Percentiles rank a stretch among this genome's conserved stretches.
Conservation (phyloP, 2,888 invertebrate species). For the Chloroclystis v-ata region DNA sequence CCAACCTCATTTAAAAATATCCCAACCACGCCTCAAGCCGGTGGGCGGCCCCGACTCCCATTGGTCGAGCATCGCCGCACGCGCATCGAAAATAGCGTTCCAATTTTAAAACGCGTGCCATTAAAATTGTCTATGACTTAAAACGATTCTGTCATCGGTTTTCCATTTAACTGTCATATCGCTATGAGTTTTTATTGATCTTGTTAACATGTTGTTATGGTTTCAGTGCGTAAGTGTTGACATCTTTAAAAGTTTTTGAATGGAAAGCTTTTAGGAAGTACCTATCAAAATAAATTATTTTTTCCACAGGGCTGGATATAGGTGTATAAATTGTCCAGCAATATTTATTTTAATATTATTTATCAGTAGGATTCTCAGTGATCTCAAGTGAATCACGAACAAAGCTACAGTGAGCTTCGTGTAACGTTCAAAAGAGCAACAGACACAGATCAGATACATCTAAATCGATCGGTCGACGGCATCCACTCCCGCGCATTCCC, state of each 20-base stretch:
- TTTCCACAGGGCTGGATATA: too few species aligned
- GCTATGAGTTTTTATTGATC: neutral
- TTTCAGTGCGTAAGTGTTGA: neutral
- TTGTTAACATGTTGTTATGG: conserved; percentile 2
- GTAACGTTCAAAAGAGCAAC: too few species aligned
- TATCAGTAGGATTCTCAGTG: too few species aligned
- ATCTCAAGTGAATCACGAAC: too few species aligned
- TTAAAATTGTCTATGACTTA: conserved; percentile 21
- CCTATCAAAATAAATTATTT: too few species aligned
- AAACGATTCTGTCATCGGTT: conserved; percentile 39
- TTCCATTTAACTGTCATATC: conserved; percentile 32
- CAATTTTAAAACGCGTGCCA: conserved; percentile 31
- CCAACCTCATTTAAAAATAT: conserved; percentile 3
- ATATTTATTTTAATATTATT: too few species aligned
- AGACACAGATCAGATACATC: too few species aligned
- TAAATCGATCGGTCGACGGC: conserved; percentile 10
- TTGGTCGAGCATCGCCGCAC: conserved; percentile 30
- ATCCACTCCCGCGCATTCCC: conserved; percentile 37
- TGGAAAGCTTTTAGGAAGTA: too few species aligned
- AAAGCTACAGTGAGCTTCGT: too few species aligned
- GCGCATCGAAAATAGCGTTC: conserved; percentile 28
- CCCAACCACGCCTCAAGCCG: conserved; percentile 26
- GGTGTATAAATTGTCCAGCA: too few species aligned
- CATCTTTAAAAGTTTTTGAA: too few species aligned
- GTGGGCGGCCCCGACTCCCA: conserved; percentile 29